Base-by-base conservation (phyloP, 2,888 invertebrate species). In the Iphiclides podalirius region DNA sequence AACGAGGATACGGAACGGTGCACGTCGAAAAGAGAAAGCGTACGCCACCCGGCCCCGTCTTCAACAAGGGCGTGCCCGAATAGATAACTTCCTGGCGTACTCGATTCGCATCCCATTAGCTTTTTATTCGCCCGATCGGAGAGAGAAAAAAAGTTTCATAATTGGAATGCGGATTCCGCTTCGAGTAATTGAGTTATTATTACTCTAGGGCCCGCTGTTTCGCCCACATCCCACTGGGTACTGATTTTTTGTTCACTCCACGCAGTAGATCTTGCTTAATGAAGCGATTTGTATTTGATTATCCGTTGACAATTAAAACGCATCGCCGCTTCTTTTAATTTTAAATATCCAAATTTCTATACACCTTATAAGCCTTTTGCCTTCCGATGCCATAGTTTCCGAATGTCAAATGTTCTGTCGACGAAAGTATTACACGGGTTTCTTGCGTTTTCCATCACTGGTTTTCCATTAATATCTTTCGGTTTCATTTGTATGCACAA, bases 31-130 rank as follows among this genome's bases (percentile, higher is more conserved):
- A 70, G 54, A 77, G 76, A 47, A 36, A 62, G 1, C 57, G 55
- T 70, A 65, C 47, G 41, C 66, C 55, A 52, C 58, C 62, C 50
- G 54, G 50, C 61, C 53, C 64, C 60, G 55, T 58, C 61, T 55
- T 56, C 63, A 61, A 54, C 52, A 66, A 64, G 79, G 86, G 86
- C 86, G 86, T 79, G 80, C 64, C 75, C 71, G 63, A 73, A 82
- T 86, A 86, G 86, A 86, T 71, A 84, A 79, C 66, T 74, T 64
- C 59, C 61, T 63, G 60, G 47, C 61, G 49, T 57, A 57, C 61
- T 64, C 66, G 64, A 70, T 70, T 72, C 69, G 69, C 73, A 72
- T 74, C 64, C 63, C 61, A 76, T 73, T 70, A 67, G 64, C 66
- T 75, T 61, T 63, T 64, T 63, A 61, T 63, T 60, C 60, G 57